Evolutionary conservation across 2,113 vertebrate species (phyloP).

Genomic region (Seriola rivoliana): DNA sequence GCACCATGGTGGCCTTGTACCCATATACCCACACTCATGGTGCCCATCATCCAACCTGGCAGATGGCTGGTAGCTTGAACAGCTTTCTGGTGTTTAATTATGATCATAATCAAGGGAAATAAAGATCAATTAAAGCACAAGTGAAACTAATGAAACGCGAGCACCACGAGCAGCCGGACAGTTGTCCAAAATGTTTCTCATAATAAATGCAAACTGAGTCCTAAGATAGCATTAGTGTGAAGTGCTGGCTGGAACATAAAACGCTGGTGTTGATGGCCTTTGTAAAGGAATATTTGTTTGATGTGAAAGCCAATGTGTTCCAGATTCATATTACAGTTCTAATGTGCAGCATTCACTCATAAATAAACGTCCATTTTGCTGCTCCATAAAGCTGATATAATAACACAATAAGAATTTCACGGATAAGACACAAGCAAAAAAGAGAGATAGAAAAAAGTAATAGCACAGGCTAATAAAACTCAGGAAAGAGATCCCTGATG

Average conservation of each 20-base stretch:
- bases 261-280: constrained; percentile 28
- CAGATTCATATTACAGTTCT: constrained; percentile 2
- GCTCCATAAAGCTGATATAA: neutral
- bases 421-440: neutral
- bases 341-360: constrained; percentile 12
- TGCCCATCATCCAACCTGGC: constrained; percentile 78
- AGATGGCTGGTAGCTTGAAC: constrained; percentile 84
- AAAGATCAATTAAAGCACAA: constrained; percentile 86
- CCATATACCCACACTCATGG: constrained; percentile 74
- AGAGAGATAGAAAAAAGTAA: neutral
- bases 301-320: constrained; percentile 10
- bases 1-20: constrained; percentile 65
- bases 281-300: constrained; percentile 21
- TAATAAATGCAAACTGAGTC: constrained; percentile 65
- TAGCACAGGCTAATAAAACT: neutral
- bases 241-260: constrained; percentile 45
- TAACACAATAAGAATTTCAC: neutral
- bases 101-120: constrained; percentile 85
- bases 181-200: constrained; percentile 76
- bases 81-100: constrained; percentile 88
- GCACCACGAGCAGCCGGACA: constrained; percentile 76
- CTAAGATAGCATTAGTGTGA: constrained; percentile 53
- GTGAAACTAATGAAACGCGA: constrained; percentile 85
- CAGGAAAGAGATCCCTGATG: neutral
- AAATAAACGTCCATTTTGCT: constrained; percentile 18